Percentiles rank a stretch among this genome's conserved stretches.
Conservation (phyloP, 2,113 vertebrate genomes). For the Indicator maculatus region DNA sequence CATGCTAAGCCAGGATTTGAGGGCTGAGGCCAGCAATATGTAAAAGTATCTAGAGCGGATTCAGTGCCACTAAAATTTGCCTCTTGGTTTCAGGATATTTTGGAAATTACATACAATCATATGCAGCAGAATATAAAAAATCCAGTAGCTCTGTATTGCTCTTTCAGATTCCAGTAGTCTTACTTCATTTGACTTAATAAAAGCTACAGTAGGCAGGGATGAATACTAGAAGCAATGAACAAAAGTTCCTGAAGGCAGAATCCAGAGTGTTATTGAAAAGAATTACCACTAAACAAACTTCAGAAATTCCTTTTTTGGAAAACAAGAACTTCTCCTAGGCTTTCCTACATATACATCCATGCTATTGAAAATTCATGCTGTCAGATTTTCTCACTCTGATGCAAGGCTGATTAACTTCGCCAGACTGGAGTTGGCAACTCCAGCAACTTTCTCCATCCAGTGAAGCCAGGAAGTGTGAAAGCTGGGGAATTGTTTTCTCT, state of each 20-base stretch:
- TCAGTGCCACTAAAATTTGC: background rate
- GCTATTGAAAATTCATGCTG: background rate
- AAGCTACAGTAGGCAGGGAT: background rate
- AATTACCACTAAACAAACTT: background rate
- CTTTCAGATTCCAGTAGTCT: background rate
- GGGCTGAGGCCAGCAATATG: background rate
- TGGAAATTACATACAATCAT: background rate
- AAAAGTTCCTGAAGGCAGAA: background rate
- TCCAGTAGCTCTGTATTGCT: background rate
- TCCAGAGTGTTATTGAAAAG: background rate
- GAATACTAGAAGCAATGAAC: background rate
- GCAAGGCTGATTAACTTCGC: background rate
- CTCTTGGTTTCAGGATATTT: background rate
- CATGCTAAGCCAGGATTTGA: background rate
- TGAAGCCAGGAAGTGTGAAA: conserved; percentile 22
- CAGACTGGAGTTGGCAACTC: conserved; percentile 23
- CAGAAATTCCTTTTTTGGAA: background rate
- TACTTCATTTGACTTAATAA: background rate
- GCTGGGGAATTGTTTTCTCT: background rate
- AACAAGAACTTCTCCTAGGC: background rate
- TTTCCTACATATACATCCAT: background rate
- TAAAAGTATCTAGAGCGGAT: background rate
- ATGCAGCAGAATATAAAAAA: background rate
- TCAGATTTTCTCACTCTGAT: background rate
- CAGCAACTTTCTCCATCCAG: background rate